Percentiles rank a stretch among this genome's conserved stretches.
Evolutionary conservation across 2,888 invertebrate genomes (phyloP).

Genomic region (Tachina grossa): DNA sequence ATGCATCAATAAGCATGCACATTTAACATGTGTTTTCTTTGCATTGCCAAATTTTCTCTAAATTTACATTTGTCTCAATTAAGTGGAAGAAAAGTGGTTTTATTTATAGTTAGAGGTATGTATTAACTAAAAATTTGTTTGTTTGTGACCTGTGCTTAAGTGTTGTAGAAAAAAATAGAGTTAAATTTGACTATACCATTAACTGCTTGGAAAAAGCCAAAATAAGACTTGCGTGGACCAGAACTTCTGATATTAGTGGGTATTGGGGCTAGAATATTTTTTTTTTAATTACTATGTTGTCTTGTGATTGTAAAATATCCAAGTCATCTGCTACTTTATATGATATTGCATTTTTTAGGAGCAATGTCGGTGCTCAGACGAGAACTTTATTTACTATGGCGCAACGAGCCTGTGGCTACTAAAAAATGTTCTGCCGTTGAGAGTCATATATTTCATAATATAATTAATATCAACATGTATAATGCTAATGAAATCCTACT

Average conservation of each 20-base stretch:
- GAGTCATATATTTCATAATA: background rate
- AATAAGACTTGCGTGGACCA: constrained; percentile 32
- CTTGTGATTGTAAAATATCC: too few species aligned
- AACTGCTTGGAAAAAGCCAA: constrained; percentile 34
- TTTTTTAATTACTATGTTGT: background rate
- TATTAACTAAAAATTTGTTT: constrained; percentile 19
- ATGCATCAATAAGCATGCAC: constrained; percentile 11
- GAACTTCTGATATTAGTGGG: constrained; percentile 33
- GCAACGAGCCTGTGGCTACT: too few species aligned
- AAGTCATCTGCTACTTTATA: too few species aligned
- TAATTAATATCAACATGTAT: background rate
- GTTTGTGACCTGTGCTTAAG: constrained; percentile 22
- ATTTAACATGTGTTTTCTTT: constrained; percentile 34
- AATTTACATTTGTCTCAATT: background rate
- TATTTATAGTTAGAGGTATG: too few species aligned
- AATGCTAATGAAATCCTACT: too few species aligned
- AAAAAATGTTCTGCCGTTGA: too few species aligned
- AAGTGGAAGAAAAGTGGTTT: background rate
- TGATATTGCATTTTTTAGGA: too few species aligned
- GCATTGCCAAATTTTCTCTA: constrained; percentile 37
- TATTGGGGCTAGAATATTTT: constrained; percentile 39
- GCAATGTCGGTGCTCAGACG: too few species aligned
- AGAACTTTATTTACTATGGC: too few species aligned
- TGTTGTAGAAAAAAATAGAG: background rate
- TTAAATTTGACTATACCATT: background rate